Base-by-base conservation (phyloP, 2,888 invertebrate species). In the Plemyria rubiginata region DNA sequence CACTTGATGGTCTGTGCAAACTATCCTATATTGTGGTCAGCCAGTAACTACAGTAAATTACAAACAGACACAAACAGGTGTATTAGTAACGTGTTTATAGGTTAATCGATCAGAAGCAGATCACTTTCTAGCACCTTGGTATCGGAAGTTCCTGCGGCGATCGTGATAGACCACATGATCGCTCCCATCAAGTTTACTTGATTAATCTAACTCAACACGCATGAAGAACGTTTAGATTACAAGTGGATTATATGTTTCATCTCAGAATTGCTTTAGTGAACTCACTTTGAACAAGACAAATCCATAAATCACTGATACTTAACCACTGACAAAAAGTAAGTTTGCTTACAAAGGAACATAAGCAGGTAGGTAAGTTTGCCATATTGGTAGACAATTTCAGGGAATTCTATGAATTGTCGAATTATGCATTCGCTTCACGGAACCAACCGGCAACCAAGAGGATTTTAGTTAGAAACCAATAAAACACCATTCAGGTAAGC, bases 401-500 rank as follows among this genome's bases (percentile, higher is more conserved):
- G 15, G 38, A 41, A 52, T 54, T 55, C 38, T 32, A 36, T 36
- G 52, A 52, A 62, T 50, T 59, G 45, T 54, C 12, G 45, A 54
- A 65, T 54, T 60, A 58, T 53, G 49, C 50, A 48, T 53, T 46
- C 41, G 29, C 28, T 62, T 40, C 40, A 49, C 43, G 9, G 55
- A 49, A 64, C 36, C 45, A 16, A 53, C 59, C 51, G 53, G 29
- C 49, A 52, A 68, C 62, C 53, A 54, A 65, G 59, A 40, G 49
- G 46, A 67, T 67, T 64, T 68, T 67, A 54, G 62, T 65, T 60
- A 52, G 56, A 68, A 66, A 54, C 57, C 65, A 78, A 79, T 84
- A 79, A 80, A 82, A 79, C 80, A 75, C 75, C 78, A 84, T 77
- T 67, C 65, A 74, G 77, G 71, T 66, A 71, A 68, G 74, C 60